Conservation (phyloP, 2,888 invertebrate species). For the Hydriomena furcata region DNA sequence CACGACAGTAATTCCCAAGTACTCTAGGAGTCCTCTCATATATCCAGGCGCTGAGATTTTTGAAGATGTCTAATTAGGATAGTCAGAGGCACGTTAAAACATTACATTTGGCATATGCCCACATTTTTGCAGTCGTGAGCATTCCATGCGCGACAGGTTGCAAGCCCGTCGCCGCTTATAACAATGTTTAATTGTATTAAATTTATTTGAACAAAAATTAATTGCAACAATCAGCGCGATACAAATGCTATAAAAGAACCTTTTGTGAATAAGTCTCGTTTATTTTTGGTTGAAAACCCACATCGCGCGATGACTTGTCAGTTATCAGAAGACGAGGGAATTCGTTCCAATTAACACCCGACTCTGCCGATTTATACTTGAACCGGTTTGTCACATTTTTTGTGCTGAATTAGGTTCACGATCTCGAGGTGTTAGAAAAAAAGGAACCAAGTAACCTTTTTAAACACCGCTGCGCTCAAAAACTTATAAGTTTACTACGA, state of each 20-base stretch:
- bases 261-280: slow-evolving; percentile 26
- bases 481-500: background rate
- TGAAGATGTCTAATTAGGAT: too few species aligned
- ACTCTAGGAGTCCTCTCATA: too few species aligned
- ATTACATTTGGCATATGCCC: too few species aligned
- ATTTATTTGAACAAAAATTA: slow-evolving; percentile 23
- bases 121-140: too few species aligned
- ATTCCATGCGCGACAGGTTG: too few species aligned
- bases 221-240: slow-evolving; percentile 28
- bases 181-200: too few species aligned
- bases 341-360: slow-evolving; percentile 80
- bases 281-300: slow-evolving; percentile 34
- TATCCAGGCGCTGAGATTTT: too few species aligned
- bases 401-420: slow-evolving; percentile 60
- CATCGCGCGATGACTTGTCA: slow-evolving; percentile 40
- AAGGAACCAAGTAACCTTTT: slow-evolving; percentile 40
- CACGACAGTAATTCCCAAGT: too few species aligned
- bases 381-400: slow-evolving; percentile 64
- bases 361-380: slow-evolving; percentile 66
- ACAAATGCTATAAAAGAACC: slow-evolving; percentile 27
- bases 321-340: slow-evolving; percentile 63
- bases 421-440: slow-evolving; percentile 61
- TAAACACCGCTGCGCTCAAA: slow-evolving; percentile 9
- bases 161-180: too few species aligned
- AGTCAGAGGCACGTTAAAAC: too few species aligned